Conservation (phyloP, 1,140 invertebrate species). For the Neodiprion pinetum region DNA sequence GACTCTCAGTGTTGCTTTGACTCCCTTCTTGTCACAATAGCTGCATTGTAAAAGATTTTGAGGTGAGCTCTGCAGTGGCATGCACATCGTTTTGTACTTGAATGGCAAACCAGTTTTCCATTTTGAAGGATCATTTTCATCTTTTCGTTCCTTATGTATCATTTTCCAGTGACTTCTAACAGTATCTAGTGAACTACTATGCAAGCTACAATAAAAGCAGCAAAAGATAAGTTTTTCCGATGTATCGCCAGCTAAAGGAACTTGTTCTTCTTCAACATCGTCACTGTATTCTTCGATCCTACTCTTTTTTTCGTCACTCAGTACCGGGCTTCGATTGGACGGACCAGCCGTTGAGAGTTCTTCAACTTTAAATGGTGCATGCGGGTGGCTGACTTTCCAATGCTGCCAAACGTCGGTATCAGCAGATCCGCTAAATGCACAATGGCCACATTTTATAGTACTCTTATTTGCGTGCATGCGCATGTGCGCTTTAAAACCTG, state of each 20-base stretch:
- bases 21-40: slow-evolving; percentile 24
- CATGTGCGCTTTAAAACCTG: slow-evolving; percentile 49
- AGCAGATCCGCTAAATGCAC: slow-evolving; percentile 39
- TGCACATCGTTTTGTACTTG: slow-evolving; percentile 30
- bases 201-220: slow-evolving; percentile 45
- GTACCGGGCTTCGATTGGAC: background rate
- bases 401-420: slow-evolving; percentile 48
- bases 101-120: slow-evolving; percentile 32
- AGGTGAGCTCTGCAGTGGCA: background rate
- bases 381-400: slow-evolving; percentile 47
- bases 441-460: slow-evolving; percentile 46
- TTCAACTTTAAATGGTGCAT: slow-evolving; percentile 35
- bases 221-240: slow-evolving; percentile 31
- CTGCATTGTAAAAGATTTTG: slow-evolving; percentile 25
- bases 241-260: background rate
- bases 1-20: slow-evolving; percentile 29
- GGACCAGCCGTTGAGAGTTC: slow-evolving; percentile 20
- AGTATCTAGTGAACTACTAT: slow-evolving; percentile 35
- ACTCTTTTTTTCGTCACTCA: slow-evolving; percentile 25
- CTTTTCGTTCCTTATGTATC: slow-evolving; percentile 36
- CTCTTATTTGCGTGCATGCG: slow-evolving; percentile 38
- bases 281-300: slow-evolving; percentile 28
- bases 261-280: slow-evolving; percentile 37
- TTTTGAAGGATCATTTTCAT: background rate
- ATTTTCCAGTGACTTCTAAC: slow-evolving; percentile 42